Evolutionary conservation across 2,797 vertebrate genomes (phyloP), one percentile per base, ranked within the genome.

Genomic region (Esox lucius): DNA sequence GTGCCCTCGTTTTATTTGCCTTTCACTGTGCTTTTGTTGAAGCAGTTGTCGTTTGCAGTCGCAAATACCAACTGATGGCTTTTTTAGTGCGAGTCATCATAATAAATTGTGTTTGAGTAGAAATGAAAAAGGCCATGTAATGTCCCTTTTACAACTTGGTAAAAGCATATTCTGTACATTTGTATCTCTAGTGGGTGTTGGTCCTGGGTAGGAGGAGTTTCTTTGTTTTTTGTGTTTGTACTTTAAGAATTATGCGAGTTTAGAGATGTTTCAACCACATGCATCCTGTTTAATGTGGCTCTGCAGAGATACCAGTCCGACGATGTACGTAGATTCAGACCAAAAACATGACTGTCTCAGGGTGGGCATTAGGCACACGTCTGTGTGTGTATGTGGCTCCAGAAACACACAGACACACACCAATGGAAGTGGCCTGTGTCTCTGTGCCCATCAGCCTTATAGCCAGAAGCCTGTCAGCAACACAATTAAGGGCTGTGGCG

Each of bases 401-500:
- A 59, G 22, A 24, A 24, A 59, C 56, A 59, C 2, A 11, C 19
- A 19, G 13, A 59, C 7, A 59, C 53, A 17, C 28, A n/a, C 31
- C 65, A n/a, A 13, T 33, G 1, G 33, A n/a, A 11, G 17, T 1
- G 6, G 6, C 1, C 31, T 0, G 19, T 46, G 48, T 71, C 24
- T 56, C 28, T 33, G 68, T 46, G 56, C 75, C 72, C 53, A 51
- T 84, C 83, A 77, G 88, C 86, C 89, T 87, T 73, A 83, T 83
- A 87, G 91, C 86, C 83, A 78, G 81, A 72, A 61, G 84, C 80
- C 83, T 87, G 86, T 88, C 89, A 83, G 87, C 84, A 83, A 87
- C 83, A 89, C 89, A 92, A 90, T 90, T 91, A 90, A 87, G 82
- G 83, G 82, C 88, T 87, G 85, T 77, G 85, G 83, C 73, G 48